phyloP scores from a whole-genome alignment of 2,888 invertebrate species.

The Rhyacophila evoluta region DNA sequence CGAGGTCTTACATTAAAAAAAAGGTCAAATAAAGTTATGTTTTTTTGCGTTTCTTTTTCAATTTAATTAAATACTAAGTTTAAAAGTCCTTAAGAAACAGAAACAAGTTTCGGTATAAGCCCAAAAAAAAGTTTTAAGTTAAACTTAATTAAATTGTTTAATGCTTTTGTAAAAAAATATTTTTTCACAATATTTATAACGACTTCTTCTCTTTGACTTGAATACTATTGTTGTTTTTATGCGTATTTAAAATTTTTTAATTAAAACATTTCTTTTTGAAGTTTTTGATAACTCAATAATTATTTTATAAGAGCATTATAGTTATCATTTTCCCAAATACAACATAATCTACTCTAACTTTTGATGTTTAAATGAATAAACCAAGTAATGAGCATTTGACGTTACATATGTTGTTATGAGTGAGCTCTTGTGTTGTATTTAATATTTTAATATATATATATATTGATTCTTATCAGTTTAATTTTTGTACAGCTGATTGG shows the following conservation, averaged over 20 bases:
- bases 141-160: slow-evolving; percentile 22
- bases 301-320: no score
- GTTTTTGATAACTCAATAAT: no score
- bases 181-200: slow-evolving; percentile 8
- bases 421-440: no score
- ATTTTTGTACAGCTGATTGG: no score
- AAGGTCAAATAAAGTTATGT: slow-evolving; percentile 13
- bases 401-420: no score
- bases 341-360: no score
- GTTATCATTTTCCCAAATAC: no score
- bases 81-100: slow-evolving; percentile 6
- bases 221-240: slow-evolving; percentile 4
- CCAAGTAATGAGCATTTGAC: no score
- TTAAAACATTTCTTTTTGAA: neutral
- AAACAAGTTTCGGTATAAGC: neutral
- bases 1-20: slow-evolving; percentile 10
- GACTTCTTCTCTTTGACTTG: neutral
- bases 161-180: slow-evolving; percentile 9
- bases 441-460: no score
- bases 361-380: no score
- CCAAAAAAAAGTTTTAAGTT: slow-evolving; percentile 2
- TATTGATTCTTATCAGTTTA: no score
- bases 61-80: slow-evolving; percentile 24
- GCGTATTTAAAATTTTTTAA: neutral
- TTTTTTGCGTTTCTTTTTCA: slow-evolving; percentile 7